phyloP scores from a whole-genome alignment of 2,888 invertebrate genomes.

The Melanchra persicariae region DNA sequence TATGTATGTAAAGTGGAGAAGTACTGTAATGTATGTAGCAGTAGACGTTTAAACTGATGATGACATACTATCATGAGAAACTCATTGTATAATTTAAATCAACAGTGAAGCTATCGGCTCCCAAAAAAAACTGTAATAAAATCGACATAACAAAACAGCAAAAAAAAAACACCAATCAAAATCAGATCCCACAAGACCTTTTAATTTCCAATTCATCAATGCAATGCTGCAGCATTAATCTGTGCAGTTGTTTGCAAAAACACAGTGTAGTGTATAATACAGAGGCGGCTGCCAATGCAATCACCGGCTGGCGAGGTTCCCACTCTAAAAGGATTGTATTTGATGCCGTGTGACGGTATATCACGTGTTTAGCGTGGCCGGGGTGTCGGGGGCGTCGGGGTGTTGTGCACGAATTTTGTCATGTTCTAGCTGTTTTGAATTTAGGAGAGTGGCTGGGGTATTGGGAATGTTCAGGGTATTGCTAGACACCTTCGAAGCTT shows the following conservation, averaged over 20 bases:
- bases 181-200: slow-evolving; percentile 23
- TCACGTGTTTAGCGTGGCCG: slow-evolving; percentile 39
- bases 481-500: neutral
- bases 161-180: slow-evolving; percentile 10
- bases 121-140: neutral
- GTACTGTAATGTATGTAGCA: no score
- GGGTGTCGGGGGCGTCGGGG: slow-evolving; percentile 8
- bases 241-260: slow-evolving; percentile 53
- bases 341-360: slow-evolving; percentile 59
- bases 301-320: slow-evolving; percentile 73
- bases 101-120: neutral
- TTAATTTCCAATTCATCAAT: slow-evolving; percentile 46
- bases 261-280: slow-evolving; percentile 55
- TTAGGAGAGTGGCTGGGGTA: slow-evolving; percentile 29
- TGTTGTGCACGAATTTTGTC: slow-evolving; percentile 28
- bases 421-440: slow-evolving; percentile 30
- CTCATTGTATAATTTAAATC: neutral
- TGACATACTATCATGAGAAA: no score
- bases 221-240: slow-evolving; percentile 49
- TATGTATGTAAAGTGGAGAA: no score
- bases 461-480: neutral
- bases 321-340: slow-evolving; percentile 76
- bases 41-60: no score
- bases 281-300: slow-evolving; percentile 74
- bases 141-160: neutral